These are phyloP conservation scores for Xestia xanthographa DNA, from an alignment of 2,888 invertebrate genomes.

Conservation along the genomic window DNA sequence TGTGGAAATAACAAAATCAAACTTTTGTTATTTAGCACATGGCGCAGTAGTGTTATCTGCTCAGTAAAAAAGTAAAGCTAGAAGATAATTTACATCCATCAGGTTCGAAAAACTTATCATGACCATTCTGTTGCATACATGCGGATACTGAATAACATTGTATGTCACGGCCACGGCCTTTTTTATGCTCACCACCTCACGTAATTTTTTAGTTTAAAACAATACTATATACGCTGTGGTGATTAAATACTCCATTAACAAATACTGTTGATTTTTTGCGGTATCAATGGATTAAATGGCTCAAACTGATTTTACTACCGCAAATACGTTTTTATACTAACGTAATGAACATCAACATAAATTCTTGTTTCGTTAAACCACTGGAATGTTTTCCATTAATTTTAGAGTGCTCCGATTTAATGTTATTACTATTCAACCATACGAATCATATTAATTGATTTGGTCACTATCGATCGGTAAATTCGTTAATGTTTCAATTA, in stretches of 20 bases:
- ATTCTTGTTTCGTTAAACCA: constrained; percentile 13
- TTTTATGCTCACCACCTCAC: not conserved
- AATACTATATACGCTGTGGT: not conserved
- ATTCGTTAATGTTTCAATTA: not conserved
- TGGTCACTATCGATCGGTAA: not conserved
- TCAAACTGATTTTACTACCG: not conserved
- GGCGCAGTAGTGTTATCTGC: not conserved
- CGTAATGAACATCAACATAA: constrained; percentile 2
- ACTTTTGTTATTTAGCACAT: not conserved
- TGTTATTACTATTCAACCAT: too few relatives aligned
- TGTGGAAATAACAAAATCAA: not conserved
- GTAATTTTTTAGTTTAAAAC: constrained; percentile 9
- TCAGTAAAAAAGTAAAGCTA: too few relatives aligned
- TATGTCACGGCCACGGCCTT: not conserved
- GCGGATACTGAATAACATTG: not conserved
- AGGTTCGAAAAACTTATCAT: not conserved
- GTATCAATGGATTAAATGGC: not conserved
- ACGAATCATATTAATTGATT: not conserved
- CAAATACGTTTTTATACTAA: not conserved
- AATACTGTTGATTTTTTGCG: not conserved
- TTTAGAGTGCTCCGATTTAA: too few relatives aligned
- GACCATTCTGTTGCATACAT: constrained; percentile 4
- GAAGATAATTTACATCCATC: not conserved
- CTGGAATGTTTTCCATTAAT: constrained; percentile 12
- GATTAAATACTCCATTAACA: not conserved